Conservation (phyloP, 2,797 vertebrate species). For the Sebastolobus alascanus region DNA sequence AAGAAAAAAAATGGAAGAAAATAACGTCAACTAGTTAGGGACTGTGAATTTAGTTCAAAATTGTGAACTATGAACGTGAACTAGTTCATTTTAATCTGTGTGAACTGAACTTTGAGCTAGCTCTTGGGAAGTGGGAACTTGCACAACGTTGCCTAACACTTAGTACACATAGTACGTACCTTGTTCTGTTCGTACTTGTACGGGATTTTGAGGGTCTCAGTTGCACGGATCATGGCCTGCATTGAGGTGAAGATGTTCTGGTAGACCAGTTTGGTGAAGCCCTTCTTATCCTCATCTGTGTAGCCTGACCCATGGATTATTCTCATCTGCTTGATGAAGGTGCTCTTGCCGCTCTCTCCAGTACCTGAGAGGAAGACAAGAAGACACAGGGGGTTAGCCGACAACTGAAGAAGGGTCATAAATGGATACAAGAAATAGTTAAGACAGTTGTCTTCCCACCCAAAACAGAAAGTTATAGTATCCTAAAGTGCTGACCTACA, state of each 20-base stretch:
- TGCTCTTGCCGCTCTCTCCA: slow-evolving; percentile 98
- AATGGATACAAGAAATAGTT: background rate
- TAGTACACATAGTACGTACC: slow-evolving; percentile 82
- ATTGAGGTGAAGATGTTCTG: slow-evolving; percentile 99
- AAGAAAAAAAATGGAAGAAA: background rate
- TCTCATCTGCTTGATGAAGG: slow-evolving; percentile 99
- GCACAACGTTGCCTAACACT: background rate
- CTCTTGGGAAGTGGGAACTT: background rate
- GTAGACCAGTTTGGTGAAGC: slow-evolving; percentile 98
- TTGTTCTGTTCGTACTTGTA: slow-evolving; percentile 97
- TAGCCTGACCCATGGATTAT: slow-evolving; percentile 98
- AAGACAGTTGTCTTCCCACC: background rate
- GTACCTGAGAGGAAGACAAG: slow-evolving; percentile 85
- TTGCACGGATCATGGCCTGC: slow-evolving; percentile 99
- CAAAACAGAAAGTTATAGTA: background rate
- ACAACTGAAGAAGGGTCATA: background rate
- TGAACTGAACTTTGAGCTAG: background rate
- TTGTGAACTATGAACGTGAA: too few relatives aligned
- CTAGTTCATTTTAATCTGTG: background rate
- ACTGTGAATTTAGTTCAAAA: background rate
- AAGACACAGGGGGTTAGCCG: background rate
- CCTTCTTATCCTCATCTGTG: slow-evolving; percentile 97
- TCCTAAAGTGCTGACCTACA: background rate
- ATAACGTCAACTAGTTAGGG: background rate
- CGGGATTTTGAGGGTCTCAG: slow-evolving; percentile 95